Base-by-base conservation (phyloP, 2,113 vertebrate genomes). In the Cygnus atratus region DNA sequence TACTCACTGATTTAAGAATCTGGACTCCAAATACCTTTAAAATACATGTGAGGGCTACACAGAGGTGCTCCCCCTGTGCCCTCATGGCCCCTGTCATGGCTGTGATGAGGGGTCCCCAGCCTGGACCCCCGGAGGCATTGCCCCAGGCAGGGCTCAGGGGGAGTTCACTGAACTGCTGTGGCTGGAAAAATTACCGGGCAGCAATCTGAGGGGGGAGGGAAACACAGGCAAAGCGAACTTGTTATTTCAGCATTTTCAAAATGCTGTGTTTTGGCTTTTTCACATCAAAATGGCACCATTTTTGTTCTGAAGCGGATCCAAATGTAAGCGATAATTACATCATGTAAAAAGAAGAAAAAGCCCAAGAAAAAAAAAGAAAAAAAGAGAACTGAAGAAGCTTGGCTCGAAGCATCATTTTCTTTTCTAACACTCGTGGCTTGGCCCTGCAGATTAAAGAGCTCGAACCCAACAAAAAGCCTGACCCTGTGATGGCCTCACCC, bases 31-130 rank as follows among this genome's bases (percentile, higher is more conserved):
- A n/a, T 58, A 14, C 31, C 37, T 75, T 41, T 58, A 66, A 80
- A 89, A 70, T 24, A 81, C 5, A 35, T 0, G 4, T 20, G 12
- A 75, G 41, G 71, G 15, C 41, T 79, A 20, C 2, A 8, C 14
- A 61, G 29, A 81, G 50, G 25, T 54, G 19, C 24, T 62, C 46
- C 15, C 6, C 33, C 35, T 0, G 0, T 37, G 41, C 3, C 21
- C 2, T 20, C 46, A 24, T 41, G 17, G 26, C 67, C 21, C 9
- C 8, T 1, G 1, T 4, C 3, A 2, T 0, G 0, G 1, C 57
- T 77, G 41, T 39, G 17, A 57, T 50, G 54, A 46, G 44, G 1
- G 10, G 22, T 57, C 28, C 17, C 35, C 50, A 90, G 2, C 12
- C 52, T 43, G 22, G 43, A 72, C 13, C 43, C 57, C 9, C 37